Conservation (phyloP, 2,888 invertebrate genomes). For the Folsomia manolachei region DNA sequence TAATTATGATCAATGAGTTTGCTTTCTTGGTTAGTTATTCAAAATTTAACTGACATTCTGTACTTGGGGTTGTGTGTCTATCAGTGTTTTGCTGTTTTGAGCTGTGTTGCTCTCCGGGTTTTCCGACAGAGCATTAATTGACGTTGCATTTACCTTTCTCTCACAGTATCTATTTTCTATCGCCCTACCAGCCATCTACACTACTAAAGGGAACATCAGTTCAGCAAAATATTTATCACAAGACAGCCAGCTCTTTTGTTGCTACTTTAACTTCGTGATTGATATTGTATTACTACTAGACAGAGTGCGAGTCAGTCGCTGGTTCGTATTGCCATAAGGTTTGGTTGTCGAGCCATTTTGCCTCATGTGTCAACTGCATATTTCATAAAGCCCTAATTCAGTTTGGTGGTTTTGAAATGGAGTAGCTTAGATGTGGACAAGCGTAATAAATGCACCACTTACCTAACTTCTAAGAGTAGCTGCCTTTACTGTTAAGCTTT, state of each 20-base stretch:
- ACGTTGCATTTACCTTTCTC: constrained; percentile 2
- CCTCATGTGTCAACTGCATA: background rate
- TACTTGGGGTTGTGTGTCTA: constrained; percentile 11
- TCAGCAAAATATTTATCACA: background rate
- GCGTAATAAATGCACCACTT: background rate
- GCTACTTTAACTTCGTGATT: too few relatives aligned
- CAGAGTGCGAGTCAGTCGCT: too few relatives aligned
- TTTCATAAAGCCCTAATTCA: background rate
- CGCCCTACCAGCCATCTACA: too few relatives aligned
- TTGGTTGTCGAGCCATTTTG: background rate
- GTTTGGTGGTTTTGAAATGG: background rate
- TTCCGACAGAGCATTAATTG: constrained; percentile 6
- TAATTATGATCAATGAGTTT: constrained; percentile 51
- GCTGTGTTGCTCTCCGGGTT: background rate
- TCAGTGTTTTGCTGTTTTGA: background rate
- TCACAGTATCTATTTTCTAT: background rate
- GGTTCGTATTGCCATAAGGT: background rate
- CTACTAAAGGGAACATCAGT: background rate
- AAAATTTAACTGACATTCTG: background rate
- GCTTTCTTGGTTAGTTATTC: constrained; percentile 29
- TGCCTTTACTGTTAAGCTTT: background rate
- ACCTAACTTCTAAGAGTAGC: background rate
- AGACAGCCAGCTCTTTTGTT: background rate
- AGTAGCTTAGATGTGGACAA: background rate
- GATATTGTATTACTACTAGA: too few relatives aligned